These are phyloP conservation scores for Trisateles emortualis DNA, from an alignment of 2,888 invertebrate species.

Conservation along the genomic window DNA sequence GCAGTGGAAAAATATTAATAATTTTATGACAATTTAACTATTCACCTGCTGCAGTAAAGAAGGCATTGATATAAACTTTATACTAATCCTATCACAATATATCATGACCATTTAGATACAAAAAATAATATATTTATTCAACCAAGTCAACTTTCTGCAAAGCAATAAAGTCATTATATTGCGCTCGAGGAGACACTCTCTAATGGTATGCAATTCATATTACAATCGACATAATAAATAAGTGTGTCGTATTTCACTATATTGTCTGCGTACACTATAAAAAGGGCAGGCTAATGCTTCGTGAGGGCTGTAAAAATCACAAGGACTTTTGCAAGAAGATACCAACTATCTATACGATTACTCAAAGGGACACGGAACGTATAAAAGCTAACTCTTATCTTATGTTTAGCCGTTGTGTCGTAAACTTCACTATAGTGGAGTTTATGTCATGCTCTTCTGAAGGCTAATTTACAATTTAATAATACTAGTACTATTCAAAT, in stretches of 20 bases:
- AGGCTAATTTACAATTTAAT: conserved; percentile 53
- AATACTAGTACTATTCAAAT: conserved; percentile 40
- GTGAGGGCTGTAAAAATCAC: conserved; percentile 66
- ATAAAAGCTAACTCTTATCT: conserved; percentile 68
- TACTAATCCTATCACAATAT: too few species aligned
- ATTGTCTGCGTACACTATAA: conserved; percentile 48
- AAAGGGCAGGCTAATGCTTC: conserved; percentile 50
- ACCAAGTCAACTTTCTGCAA: too few species aligned
- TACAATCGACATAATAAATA: conserved; percentile 40
- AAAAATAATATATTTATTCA: too few species aligned
- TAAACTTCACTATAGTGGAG: conserved; percentile 50
- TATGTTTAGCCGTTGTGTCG: conserved; percentile 54
- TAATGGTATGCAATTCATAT: conserved; percentile 27
- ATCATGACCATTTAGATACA: too few species aligned
- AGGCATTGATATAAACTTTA: too few species aligned
- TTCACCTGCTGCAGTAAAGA: too few species aligned
- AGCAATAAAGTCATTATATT: background rate
- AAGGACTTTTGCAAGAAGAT: conserved; percentile 66
- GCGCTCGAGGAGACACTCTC: background rate
- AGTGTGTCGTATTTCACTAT: conserved; percentile 36
- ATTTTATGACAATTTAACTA: too few species aligned
- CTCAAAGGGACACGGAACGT: conserved; percentile 67
- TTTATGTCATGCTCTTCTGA: conserved; percentile 47
- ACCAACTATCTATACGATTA: conserved; percentile 73
- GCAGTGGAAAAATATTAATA: too few species aligned